These are phyloP conservation scores for Bungarus multicinctus DNA, from an alignment of 2,113 vertebrate species.

Conservation along the genomic window DNA sequence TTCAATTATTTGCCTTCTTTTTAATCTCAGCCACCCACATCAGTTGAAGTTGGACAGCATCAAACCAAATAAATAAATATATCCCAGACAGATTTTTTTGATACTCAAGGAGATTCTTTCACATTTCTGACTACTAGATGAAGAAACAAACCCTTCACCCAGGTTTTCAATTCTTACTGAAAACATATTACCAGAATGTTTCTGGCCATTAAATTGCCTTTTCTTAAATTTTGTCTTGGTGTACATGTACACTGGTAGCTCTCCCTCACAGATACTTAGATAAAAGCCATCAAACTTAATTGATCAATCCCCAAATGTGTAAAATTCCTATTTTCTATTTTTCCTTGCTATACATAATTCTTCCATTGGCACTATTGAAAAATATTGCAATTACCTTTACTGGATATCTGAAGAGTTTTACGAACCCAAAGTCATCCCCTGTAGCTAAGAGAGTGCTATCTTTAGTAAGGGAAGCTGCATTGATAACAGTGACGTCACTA, in stretches of 20 bases:
- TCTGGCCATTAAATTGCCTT: background rate
- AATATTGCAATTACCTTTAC: slow-evolving; percentile 77
- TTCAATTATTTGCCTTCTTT: background rate
- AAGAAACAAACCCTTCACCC: background rate
- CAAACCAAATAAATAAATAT: background rate
- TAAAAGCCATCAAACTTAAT: background rate
- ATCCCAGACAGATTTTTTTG: background rate
- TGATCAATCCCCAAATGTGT: background rate
- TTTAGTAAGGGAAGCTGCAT: slow-evolving; percentile 86
- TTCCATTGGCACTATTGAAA: background rate
- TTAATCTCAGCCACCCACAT: background rate
- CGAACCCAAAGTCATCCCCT: slow-evolving; percentile 93
- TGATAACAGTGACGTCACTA: slow-evolving; percentile 83
- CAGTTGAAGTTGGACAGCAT: background rate
- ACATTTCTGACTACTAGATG: background rate
- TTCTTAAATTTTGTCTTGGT: background rate
- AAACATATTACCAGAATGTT: background rate
- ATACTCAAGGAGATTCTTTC: background rate
- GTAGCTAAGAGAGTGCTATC: slow-evolving; percentile 86
- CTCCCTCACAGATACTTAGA: background rate
- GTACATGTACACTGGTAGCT: background rate
- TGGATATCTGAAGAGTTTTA: slow-evolving; percentile 94
- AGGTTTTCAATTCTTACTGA: background rate
- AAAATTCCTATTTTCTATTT: fast-evolving
- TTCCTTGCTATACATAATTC: background rate